Evolutionary conservation across 2,113 vertebrate species (phyloP).

Genomic region (Oncorhynchus gorbuscha): DNA sequence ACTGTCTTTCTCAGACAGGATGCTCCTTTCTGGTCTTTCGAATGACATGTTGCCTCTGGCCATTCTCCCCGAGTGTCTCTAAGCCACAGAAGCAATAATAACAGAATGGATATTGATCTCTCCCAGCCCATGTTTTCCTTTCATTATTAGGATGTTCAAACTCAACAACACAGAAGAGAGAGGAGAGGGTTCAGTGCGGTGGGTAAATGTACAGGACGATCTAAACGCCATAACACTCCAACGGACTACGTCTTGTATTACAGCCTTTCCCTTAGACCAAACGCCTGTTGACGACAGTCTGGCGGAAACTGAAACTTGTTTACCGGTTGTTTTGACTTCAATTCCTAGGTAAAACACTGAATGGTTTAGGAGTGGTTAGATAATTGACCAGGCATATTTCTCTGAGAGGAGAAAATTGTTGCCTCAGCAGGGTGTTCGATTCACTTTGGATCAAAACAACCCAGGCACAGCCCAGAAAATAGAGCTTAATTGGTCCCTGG

Average conservation of each 20-base stretch:
- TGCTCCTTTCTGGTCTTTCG: constrained; percentile 32
- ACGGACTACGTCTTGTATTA: too few species aligned
- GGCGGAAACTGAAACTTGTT: neutral
- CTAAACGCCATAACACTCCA: neutral
- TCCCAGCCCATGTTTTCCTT: constrained; percentile 48
- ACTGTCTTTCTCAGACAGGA: neutral
- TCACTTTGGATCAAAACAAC: constrained; percentile 19
- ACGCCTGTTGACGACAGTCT: neutral
- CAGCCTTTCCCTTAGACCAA: neutral
- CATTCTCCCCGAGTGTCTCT: constrained; percentile 15
- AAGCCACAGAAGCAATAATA: constrained; percentile 45
- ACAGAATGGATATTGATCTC: constrained; percentile 44
- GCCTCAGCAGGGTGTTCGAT: constrained; percentile 20
- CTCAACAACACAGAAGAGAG: constrained; percentile 38
- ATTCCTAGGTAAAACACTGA: neutral
- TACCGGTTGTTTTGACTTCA: constrained; percentile 3
- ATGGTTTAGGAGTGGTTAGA: neutral
- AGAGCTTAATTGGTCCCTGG: constrained; percentile 26
- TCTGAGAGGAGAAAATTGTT: constrained; percentile 15
- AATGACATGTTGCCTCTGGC: constrained; percentile 45
- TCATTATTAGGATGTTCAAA: constrained; percentile 45
- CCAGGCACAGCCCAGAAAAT: neutral
- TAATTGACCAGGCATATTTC: constrained; percentile 3
- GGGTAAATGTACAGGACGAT: neutral
- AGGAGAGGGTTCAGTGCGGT: constrained; percentile 24